Base-by-base conservation (phyloP, 53 echinoderm and acorn worm genomes). In the Hippasteria phrygiana region DNA sequence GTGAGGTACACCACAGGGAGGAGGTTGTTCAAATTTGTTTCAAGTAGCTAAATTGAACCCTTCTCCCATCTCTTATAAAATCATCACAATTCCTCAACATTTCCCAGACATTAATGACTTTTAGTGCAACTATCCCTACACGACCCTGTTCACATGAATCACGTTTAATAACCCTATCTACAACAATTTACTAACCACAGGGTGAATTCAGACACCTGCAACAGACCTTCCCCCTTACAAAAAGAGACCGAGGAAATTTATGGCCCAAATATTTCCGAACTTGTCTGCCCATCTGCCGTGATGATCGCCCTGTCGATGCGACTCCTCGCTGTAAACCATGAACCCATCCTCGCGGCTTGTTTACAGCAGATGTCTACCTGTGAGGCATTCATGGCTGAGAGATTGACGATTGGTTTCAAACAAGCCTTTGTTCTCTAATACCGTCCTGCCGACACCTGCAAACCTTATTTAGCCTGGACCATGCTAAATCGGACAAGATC, bases 371-470 rank as follows among this genome's bases (percentile, higher is more conserved):
- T 17, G 53, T 70, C 85, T 85, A 85, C 85, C 85, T 85, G 85
- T 85, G 85, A 85, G 85, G 85, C 71, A 50, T 69, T 71, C 64
- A 69, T 32, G 29, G 85, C 39, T 85, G 85, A 71, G 48, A 71
- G 85, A 82, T 82, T 65, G 42, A 82, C 47, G 34, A 65, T 43
- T 41, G 35, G 1, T 24, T 66, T 36, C 36, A 33, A 66, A 66
- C 67, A 29, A 38, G 78, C 38, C 38, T 55, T 62, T 78, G 78
- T 78, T 78, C 46, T 65, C 28, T n/a, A 38, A 24, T 27, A 35
- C 24, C 43, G 36, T 3, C 24, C 56, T 5, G 5, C 37, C 36
- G 83, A 83, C 65, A 83, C 83, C 83, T 83, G 83, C 56, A 79
- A 24, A 16, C 26, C 59, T 59, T 26, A 24, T 14, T n/a, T n/a